Base-by-base conservation (phyloP, 53 echinoderm and acorn worm species). In the Astropecten irregularis region DNA sequence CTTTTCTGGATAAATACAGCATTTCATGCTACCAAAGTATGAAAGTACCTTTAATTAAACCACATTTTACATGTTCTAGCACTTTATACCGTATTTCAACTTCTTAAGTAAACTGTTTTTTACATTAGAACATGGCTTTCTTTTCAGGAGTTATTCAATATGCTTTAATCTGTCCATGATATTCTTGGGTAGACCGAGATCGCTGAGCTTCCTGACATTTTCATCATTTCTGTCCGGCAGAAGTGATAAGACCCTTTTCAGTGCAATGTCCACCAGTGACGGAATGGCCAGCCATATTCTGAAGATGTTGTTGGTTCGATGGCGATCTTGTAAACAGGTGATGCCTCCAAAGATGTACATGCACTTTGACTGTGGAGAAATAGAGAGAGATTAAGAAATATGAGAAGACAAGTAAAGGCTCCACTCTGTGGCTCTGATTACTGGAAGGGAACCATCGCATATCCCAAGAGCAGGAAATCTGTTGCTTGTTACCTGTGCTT, bases 271-370 rank as follows among this genome's bases (percentile, higher is more conserved):
- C 11, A 68, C 29, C 31, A 93, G 82, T 40, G 88, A 56, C 6
- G 93, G 93, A 10, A 85, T 74, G 26, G 66, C 71, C 83, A 93
- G 64, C 93, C 90, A 93, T 35, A 93, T 83, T 50, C 82, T 84
- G 71, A 84, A 84, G 63, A 93, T 40, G 59, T 40, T 40, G 47
- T 69, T 73, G 32, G 90, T 93, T 55, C 93, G 77, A 1, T 66
- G 44, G 33, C 87, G 71, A 36, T 93, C 84, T 42, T 49, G 29
- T 4, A 88, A 72, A 34, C 53, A 70, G 3, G 55, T 69, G 10
- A 90, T 88, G 50, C 93, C 93, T 14, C 93, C 93, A 46, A 84
- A 93, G 37, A 93, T 23, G 68, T 93, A 93, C 93, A 93, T 90
- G 61, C 93, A 93, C 71, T 90, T 88, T n/a, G 93, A 49, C 83